These are phyloP conservation scores for human DNA, from an alignment of 2,113 vertebrate genomes.

Conservation along the genomic window GRCh38 chr5:89349001-89349500, in stretches of 20 bases:
- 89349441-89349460: conserved; percentile 75
- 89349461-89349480: conserved; percentile 65
- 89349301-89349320: conserved; percentile 32
- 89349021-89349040: neutral
- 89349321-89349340: conserved; percentile 67
- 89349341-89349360: conserved; percentile 71
- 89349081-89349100: neutral
- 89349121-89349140: neutral
- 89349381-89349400: conserved; percentile 72
- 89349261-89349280: conserved; percentile 7
- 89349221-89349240: conserved; percentile 24
- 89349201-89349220: neutral
- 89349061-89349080: neutral
- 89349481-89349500: conserved; percentile 71
- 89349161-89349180: neutral
- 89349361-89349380: conserved; percentile 78
- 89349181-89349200: neutral
- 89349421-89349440: conserved; percentile 78
- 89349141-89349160: neutral
- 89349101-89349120: neutral
- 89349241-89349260: conserved; percentile 14
- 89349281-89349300: conserved; percentile 41
- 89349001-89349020: neutral
- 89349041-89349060: neutral
- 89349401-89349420: conserved; percentile 79